A percentile compares a stretch with the other conserved stretches of the same genome.
phyloP scores from a whole-genome alignment of 2,888 invertebrate species.

The Ommatoiulus sabulosus region DNA sequence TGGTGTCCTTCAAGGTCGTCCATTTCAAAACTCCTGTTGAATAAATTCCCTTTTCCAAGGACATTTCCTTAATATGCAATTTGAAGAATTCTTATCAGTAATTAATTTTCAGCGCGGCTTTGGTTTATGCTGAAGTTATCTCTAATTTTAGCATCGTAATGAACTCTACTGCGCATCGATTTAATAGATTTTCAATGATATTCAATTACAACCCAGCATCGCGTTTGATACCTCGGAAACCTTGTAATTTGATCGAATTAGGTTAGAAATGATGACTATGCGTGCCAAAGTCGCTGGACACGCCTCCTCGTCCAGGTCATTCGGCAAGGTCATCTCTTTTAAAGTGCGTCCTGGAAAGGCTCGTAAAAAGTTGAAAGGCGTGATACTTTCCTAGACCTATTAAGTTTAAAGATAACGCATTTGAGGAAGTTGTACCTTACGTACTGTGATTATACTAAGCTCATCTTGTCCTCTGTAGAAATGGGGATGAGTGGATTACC shows the following conservation, averaged over 20 bases:
- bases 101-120: not conserved
- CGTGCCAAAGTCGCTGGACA: not conserved
- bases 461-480: too few relatives aligned
- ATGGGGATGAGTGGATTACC: too few relatives aligned
- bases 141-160: not conserved
- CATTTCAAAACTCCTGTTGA: not conserved
- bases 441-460: too few relatives aligned
- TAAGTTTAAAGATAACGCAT: too few relatives aligned
- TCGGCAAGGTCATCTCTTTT: not conserved
- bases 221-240: not conserved
- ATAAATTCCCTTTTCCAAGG: slow-evolving; percentile 1
- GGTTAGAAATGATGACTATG: slow-evolving; percentile 6
- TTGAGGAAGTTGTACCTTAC: too few relatives aligned
- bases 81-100: not conserved
- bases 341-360: not conserved
- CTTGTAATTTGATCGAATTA: slow-evolving; percentile 3
- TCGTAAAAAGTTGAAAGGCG: not conserved
- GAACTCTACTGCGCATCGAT: not conserved
- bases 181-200: not conserved
- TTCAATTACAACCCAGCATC: not conserved
- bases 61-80: not conserved
- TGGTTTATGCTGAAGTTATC: not conserved
- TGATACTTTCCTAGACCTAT: too few relatives aligned
- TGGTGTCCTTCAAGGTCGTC: not conserved
- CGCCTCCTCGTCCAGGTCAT: slow-evolving; percentile 26